Base-by-base conservation (phyloP, 2,888 invertebrate species). In the Dolichomitus sp. region DNA sequence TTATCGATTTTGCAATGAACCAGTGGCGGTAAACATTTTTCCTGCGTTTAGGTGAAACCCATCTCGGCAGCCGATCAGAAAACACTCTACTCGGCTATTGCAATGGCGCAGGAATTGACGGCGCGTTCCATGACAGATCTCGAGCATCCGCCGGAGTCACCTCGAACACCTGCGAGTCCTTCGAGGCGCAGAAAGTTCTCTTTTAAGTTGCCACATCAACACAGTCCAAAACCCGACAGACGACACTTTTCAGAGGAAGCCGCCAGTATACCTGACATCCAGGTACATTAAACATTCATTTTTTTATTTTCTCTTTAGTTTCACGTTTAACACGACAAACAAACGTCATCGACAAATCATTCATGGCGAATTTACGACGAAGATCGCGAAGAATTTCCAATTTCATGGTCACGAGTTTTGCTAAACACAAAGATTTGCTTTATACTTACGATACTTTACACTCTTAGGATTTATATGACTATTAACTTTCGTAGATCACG, bases 31-130 rank as follows among this genome's bases (percentile, higher is more conserved):
- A 87, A 90, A 89, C 78, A 42, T 86, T 87, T 90, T 84, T 89
- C 87, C 89, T 89, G 85, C 87, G 65, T 89, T 85, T 88, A 95
- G 95, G 97, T 99, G 91, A 99, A 99, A 93, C 98, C 97, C 3
- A 98, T 99, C 94, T 99, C 99, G 12, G 97, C 98, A 0, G 97
- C 98, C 82, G 99, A 99, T 91, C 97, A 98, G 93, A 97, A 97
- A 93, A 98, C 98, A 9, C 95, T 99, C 81, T 98, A 99, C 89
- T 97, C 97, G 23, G 99, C 99, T 0, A 98, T 99, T 83, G 98
- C 98, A 72, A 95, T 99, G 94, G 99, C 98, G 23, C 98, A 98
- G 93, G 98, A 99, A 94, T 95, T 99, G 81, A 98, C 98, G 59
- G 96, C 96, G 65, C 93, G 92, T 89, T 93, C 93, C 85, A 93